Base-by-base conservation (phyloP, 2,888 invertebrate genomes). In the Synanthedon tipuliformis region DNA sequence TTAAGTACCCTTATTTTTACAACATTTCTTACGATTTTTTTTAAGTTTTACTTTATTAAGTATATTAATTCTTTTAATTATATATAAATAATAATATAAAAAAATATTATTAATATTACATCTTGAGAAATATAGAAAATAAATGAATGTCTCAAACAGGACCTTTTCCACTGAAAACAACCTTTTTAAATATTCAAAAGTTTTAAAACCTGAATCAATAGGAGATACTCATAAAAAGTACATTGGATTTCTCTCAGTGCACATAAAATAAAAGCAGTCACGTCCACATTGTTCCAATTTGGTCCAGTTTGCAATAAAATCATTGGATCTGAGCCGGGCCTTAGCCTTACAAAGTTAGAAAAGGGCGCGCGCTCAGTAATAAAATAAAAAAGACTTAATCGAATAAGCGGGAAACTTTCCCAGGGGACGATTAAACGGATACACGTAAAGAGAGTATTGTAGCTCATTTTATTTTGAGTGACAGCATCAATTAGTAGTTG, bases 401-500 rank as follows among this genome's bases (percentile, higher is more conserved):
- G 66, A 69, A 64, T 65, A 60, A 50, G 58, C 56, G 59, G 58
- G 56, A 59, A 59, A 56, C 61, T 61, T 71, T 75, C 78, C 72
- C 77, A 66, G 52, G 68, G 73, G 78, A 74, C 73, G 66, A 75
- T 75, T 71, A 71, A 73, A 70, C 65, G 67, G 66, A 71, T 68
- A 68, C 69, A 61, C 56, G 61, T 40, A 51, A 12, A 40, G 27
- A 23, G n/a, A 50, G 40, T 13, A 50, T 50, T 50, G 50, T 50
- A 50, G 66, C 68, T 68, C 71, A 70, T 77, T 80, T 71, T 77
- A 79, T 81, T 69, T 74, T 81, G 82, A 86, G 75, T 87, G 86
- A 85, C 86, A 82, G 81, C 78, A 80, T 84, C 86, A 86, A 87
- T 87, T 87, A 87, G 79, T 72, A 71, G 65, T 78, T 78, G 82